Conservation (phyloP, 2,113 vertebrate species). For the Eolophus roseicapilla region DNA sequence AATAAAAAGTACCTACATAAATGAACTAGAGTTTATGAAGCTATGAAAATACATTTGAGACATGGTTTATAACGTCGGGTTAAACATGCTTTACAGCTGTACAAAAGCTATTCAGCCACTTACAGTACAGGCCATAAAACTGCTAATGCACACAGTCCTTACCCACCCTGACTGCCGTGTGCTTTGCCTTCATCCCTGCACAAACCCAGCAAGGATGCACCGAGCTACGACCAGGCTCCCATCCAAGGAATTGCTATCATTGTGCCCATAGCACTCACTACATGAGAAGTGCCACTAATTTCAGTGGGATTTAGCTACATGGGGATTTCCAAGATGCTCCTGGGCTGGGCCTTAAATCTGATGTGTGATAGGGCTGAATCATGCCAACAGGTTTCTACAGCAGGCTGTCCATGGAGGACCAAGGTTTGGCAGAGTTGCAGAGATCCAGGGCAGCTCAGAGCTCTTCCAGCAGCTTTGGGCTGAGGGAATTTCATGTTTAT, state of each 20-base stretch:
- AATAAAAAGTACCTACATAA: conserved; percentile 49
- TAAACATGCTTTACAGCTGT: conserved; percentile 72
- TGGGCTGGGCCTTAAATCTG: background rate
- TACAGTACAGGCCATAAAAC: conserved; percentile 56
- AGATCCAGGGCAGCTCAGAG: background rate
- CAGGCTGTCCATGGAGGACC: background rate
- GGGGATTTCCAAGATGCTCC: background rate
- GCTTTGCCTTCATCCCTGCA: background rate
- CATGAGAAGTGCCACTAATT: fast-evolving
- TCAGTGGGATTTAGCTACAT: background rate
- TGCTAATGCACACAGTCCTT: background rate
- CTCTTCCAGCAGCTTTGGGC: background rate
- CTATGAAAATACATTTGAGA: conserved; percentile 70
- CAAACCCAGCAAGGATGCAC: background rate
- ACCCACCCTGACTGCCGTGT: background rate
- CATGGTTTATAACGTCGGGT: conserved; percentile 59
- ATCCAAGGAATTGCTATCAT: fast-evolving
- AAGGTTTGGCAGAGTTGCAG: fast-evolving
- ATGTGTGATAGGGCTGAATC: background rate
- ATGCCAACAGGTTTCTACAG: fast-evolving
- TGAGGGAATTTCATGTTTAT: background rate
- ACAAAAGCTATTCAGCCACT: conserved; percentile 66
- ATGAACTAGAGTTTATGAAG: conserved; percentile 63
- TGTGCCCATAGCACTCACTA: background rate
- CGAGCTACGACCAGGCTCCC: fast-evolving